A percentile compares a stretch with the other conserved stretches of the same genome.
Conservation (phyloP, 2,888 invertebrate genomes). For the Eulithis prunata region DNA sequence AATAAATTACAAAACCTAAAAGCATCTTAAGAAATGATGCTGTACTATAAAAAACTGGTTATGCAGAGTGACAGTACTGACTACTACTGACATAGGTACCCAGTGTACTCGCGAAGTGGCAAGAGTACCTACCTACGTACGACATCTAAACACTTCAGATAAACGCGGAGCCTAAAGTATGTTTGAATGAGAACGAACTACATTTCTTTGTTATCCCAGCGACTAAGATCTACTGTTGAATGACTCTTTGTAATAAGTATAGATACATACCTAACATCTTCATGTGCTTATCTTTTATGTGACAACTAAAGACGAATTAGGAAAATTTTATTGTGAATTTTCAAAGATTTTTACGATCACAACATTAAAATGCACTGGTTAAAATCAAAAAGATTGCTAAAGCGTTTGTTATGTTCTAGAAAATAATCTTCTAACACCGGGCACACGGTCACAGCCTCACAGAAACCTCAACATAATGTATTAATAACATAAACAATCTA, state of each 20-base stretch:
- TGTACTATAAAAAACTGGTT: slow-evolving; percentile 24
- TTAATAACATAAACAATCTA: no score
- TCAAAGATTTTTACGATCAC: no score
- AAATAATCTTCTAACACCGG: neutral
- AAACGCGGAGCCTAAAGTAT: slow-evolving; percentile 4
- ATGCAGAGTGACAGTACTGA: slow-evolving; percentile 9
- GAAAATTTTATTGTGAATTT: no score
- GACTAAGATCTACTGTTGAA: slow-evolving; percentile 11
- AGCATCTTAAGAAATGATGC: neutral
- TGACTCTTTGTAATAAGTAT: neutral
- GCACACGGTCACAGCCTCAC: neutral
- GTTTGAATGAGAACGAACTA: slow-evolving; percentile 13
- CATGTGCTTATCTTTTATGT: no score
- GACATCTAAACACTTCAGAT: slow-evolving; percentile 8
- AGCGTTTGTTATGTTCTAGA: neutral
- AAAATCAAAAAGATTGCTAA: no score
- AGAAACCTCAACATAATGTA: no score
- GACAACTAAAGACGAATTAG: no score
- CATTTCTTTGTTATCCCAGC: slow-evolving; percentile 18
- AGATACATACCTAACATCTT: neutral
- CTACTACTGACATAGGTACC: neutral
- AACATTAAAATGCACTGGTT: no score
- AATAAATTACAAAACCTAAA: neutral
- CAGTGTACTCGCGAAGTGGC: neutral
- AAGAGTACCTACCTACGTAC: neutral